phyloP scores from a whole-genome alignment of 2,888 invertebrate genomes.

The Ochropleura leucogaster region DNA sequence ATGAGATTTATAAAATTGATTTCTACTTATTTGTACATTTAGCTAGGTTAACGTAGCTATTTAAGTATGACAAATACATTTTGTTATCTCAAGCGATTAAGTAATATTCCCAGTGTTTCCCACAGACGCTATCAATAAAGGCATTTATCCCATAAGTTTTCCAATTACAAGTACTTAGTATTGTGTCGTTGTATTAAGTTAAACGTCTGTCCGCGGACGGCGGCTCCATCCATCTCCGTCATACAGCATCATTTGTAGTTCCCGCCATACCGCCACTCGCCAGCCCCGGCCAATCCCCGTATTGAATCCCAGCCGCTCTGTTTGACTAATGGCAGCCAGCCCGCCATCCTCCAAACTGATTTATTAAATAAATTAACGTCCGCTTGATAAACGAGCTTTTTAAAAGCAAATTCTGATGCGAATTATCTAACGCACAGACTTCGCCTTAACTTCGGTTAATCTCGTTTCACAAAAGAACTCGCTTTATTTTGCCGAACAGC shows the following conservation, averaged over 20 bases:
- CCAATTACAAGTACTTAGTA: conserved; percentile 63
- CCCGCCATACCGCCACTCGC: conserved; percentile 67
- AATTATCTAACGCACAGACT: conserved; percentile 66
- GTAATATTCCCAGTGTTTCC: conserved; percentile 11
- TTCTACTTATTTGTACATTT: too few species aligned
- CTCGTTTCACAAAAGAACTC: conserved; percentile 64
- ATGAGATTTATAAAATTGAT: not conserved
- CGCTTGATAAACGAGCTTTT: conserved; percentile 81
- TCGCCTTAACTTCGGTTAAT: conserved; percentile 68
- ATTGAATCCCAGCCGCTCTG: conserved; percentile 75
- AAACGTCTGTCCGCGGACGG: conserved; percentile 70
- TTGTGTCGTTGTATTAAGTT: conserved; percentile 73
- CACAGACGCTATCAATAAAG: conserved; percentile 37
- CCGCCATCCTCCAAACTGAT: conserved; percentile 81
- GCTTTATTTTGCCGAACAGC: conserved; percentile 65
- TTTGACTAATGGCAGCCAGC: conserved; percentile 82
- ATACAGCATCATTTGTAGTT: conserved; percentile 82
- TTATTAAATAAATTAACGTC: conserved; percentile 88
- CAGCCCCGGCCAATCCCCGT: conserved; percentile 76
- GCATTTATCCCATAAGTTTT: conserved; percentile 52
- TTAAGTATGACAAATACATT: too few species aligned
- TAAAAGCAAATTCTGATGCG: conserved; percentile 77
- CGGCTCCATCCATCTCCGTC: conserved; percentile 83
- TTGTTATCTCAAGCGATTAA: not conserved
- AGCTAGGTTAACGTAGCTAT: too few species aligned